Conservation (phyloP, 2,888 invertebrate genomes). For the Platerodrilus igneus region DNA sequence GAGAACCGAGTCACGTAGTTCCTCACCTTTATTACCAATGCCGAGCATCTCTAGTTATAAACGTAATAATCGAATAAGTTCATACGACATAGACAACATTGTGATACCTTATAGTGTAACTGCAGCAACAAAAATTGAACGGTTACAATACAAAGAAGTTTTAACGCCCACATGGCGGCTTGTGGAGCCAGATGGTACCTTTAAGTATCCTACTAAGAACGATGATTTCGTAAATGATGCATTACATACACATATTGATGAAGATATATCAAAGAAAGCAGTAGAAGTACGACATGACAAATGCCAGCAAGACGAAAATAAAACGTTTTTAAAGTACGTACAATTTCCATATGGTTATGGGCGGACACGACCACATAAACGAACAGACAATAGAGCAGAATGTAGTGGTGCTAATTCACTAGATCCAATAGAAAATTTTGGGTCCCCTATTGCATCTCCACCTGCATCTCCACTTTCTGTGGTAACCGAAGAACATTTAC, state of each 20-base stretch:
- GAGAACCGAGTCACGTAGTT: slow-evolving; percentile 38
- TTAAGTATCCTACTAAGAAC: slow-evolving; percentile 43
- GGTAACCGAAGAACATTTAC: slow-evolving; percentile 28
- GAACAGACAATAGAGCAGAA: slow-evolving; percentile 64
- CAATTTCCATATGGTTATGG: slow-evolving; percentile 46
- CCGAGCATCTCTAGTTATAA: slow-evolving; percentile 39
- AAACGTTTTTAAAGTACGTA: slow-evolving; percentile 62
- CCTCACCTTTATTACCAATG: slow-evolving; percentile 44
- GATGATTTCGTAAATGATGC: slow-evolving; percentile 53
- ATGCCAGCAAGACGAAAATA: slow-evolving; percentile 75
- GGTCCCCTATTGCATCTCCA: slow-evolving; percentile 50
- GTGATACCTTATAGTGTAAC: slow-evolving; percentile 95
- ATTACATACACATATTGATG: slow-evolving; percentile 56
- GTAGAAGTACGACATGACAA: slow-evolving; percentile 69
- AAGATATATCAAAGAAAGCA: slow-evolving; percentile 76
- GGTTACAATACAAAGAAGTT: slow-evolving; percentile 94
- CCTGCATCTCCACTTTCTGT: slow-evolving; percentile 51
- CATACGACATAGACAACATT: slow-evolving; percentile 96
- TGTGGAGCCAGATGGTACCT: slow-evolving; percentile 55
- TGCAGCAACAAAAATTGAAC: slow-evolving; percentile 79
- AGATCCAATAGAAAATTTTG: slow-evolving; percentile 49
- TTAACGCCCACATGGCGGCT: slow-evolving; percentile 83
- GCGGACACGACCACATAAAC: slow-evolving; percentile 57
- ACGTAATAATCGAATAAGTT: slow-evolving; percentile 52
- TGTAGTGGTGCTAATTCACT: slow-evolving; percentile 72